Percentiles rank a stretch among this genome's conserved stretches.
Evolutionary conservation across 2,888 invertebrate genomes (phyloP).

Genomic region (Macaria liturata): DNA sequence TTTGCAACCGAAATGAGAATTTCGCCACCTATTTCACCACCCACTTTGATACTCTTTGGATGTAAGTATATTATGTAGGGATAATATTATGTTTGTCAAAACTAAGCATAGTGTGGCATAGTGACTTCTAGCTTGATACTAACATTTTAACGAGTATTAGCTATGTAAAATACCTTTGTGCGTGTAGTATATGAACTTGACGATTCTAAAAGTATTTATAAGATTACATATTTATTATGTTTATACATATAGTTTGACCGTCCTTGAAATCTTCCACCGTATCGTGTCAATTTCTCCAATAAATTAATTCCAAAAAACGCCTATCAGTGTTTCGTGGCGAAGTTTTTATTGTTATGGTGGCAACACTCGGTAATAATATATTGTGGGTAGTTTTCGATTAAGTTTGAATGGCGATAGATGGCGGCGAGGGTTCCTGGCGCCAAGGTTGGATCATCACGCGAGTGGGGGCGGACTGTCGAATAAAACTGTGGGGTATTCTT

Average conservation of each 20-base stretch:
- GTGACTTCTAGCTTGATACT: no score
- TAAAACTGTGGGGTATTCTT: not conserved
- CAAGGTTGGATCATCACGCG: slow-evolving; percentile 68
- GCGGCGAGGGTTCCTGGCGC: slow-evolving; percentile 42
- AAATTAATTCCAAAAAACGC: slow-evolving; percentile 20
- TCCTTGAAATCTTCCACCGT: not conserved
- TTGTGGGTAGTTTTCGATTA: slow-evolving; percentile 63
- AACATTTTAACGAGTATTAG: no score
- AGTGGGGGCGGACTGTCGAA: slow-evolving; percentile 29
- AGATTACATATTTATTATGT: no score
- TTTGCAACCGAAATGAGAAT: slow-evolving; percentile 50
- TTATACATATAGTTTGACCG: no score
- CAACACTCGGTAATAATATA: slow-evolving; percentile 50
- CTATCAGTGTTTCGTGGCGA: slow-evolving; percentile 37
- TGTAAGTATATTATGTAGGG: no score
- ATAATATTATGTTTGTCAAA: no score
- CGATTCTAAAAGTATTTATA: no score
- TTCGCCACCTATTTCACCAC: slow-evolving; percentile 23
- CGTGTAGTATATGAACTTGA: no score
- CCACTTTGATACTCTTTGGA: no score
- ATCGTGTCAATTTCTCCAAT: not conserved
- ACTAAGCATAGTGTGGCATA: no score
- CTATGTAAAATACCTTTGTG: no score
- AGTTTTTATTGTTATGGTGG: slow-evolving; percentile 44
- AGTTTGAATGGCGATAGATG: slow-evolving; percentile 68